phyloP scores from a whole-genome alignment of 1,140 invertebrate genomes.

The Drosophila pseudoananassae region DNA sequence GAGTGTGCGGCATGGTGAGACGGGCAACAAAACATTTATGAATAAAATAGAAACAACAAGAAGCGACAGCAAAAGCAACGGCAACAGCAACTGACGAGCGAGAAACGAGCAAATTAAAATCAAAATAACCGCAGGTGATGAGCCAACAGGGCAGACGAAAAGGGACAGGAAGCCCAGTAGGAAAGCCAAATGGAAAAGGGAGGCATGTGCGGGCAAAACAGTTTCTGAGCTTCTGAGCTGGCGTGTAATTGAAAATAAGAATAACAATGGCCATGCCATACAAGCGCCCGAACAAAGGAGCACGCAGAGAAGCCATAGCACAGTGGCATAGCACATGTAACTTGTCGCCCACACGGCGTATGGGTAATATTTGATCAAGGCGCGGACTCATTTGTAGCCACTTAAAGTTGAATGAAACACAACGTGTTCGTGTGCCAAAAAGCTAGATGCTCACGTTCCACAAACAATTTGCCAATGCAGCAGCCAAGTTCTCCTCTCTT shows the following conservation, averaged over 20 bases:
- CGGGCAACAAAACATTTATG: slow-evolving; percentile 67
- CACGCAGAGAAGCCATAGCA: slow-evolving; percentile 3
- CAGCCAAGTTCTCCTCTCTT: slow-evolving; percentile 27
- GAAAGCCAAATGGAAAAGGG: slow-evolving; percentile 28
- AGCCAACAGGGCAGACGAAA: background rate
- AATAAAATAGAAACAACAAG: slow-evolving; percentile 69
- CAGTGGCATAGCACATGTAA: slow-evolving; percentile 11
- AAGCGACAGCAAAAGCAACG: slow-evolving; percentile 30
- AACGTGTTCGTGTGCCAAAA: slow-evolving; percentile 5
- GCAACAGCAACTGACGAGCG: slow-evolving; percentile 52
- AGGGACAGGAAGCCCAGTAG: background rate
- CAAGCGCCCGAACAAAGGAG: slow-evolving; percentile 8
- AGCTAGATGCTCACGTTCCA: slow-evolving; percentile 51
- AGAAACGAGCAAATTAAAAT: slow-evolving; percentile 74
- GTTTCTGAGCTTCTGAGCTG: slow-evolving; percentile 58
- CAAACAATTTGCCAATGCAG: slow-evolving; percentile 63
- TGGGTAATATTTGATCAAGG: slow-evolving; percentile 46
- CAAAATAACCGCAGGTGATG: slow-evolving; percentile 67
- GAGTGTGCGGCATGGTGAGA: slow-evolving; percentile 27
- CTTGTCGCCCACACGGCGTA: slow-evolving; percentile 38
- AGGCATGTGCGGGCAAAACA: slow-evolving; percentile 1
- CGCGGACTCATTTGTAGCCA: slow-evolving; percentile 32
- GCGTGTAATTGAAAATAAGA: slow-evolving; percentile 69
- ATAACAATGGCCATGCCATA: slow-evolving; percentile 50
- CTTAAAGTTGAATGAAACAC: slow-evolving; percentile 41